These are phyloP conservation scores for Polydrusus pterygomalis DNA, from an alignment of 2,888 invertebrate species.

Conservation along the genomic window DNA sequence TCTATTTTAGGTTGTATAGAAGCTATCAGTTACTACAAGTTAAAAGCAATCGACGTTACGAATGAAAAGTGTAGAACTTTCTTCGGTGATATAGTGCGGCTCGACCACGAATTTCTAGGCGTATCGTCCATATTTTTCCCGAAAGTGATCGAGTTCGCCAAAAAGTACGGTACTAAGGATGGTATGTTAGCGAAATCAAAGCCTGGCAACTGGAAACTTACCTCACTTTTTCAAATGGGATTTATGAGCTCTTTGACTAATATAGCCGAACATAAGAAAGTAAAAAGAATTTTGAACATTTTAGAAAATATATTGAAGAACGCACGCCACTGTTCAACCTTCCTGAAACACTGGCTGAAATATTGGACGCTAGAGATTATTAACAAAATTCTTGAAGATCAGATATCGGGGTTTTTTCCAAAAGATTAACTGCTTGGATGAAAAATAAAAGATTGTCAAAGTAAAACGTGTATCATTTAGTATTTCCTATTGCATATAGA, in stretches of 20 bases:
- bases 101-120: slow-evolving; percentile 2
- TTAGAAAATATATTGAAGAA: no score
- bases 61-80: background rate
- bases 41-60: background rate
- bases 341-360: no score
- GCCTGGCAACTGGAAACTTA: background rate
- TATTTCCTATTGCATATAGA: no score
- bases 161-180: background rate
- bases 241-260: background rate
- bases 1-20: background rate
- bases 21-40: background rate
- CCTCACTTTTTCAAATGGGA: background rate
- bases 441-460: no score
- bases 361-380: no score
- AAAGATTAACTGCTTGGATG: no score
- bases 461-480: no score
- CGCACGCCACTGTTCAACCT: no score
- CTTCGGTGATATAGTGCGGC: background rate
- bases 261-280: no score
- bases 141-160: background rate
- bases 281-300: no score
- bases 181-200: background rate
- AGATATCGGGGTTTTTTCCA: no score
- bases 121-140: background rate
- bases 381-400: no score